phyloP scores from a whole-genome alignment of 2,888 invertebrate species.

The Pelosia muscerda region DNA sequence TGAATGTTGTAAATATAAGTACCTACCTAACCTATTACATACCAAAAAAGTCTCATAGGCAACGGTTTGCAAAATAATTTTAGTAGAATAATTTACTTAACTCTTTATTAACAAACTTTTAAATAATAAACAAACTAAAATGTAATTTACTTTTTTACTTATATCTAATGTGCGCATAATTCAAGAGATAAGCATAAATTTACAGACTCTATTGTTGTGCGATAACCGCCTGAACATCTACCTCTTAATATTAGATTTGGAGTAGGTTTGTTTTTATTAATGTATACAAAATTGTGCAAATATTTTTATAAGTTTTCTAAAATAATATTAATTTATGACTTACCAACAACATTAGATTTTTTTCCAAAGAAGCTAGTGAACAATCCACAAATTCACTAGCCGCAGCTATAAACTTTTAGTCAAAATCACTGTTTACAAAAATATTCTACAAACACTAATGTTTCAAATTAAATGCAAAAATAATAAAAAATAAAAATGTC shows the following conservation, averaged over 20 bases:
- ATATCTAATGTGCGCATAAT: constrained; percentile 9
- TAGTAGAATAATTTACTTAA: not conserved
- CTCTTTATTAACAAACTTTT: not conserved
- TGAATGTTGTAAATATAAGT: not conserved
- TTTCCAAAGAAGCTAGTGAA: constrained; percentile 43
- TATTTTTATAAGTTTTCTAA: not conserved
- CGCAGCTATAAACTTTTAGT: constrained; percentile 32
- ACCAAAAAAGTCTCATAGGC: not conserved
- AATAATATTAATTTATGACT: constrained; percentile 27
- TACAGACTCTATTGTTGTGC: not conserved
- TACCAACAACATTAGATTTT: constrained; percentile 43
- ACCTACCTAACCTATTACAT: not conserved
- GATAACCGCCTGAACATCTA: not conserved
- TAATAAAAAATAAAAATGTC: constrained; percentile 54
- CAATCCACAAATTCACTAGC: constrained; percentile 51
- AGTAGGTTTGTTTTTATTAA: not conserved
- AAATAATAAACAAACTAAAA: not conserved
- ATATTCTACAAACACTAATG: constrained; percentile 35
- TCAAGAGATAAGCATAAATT: not conserved
- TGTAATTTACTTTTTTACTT: not conserved
- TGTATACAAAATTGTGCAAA: not conserved
- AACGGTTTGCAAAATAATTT: not conserved
- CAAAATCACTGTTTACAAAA: constrained; percentile 50
- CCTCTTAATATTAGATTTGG: not conserved
- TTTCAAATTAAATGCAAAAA: constrained; percentile 47